These are phyloP conservation scores for Indicator indicator DNA, from an alignment of 2,113 vertebrate species.

Conservation along the genomic window DNA sequence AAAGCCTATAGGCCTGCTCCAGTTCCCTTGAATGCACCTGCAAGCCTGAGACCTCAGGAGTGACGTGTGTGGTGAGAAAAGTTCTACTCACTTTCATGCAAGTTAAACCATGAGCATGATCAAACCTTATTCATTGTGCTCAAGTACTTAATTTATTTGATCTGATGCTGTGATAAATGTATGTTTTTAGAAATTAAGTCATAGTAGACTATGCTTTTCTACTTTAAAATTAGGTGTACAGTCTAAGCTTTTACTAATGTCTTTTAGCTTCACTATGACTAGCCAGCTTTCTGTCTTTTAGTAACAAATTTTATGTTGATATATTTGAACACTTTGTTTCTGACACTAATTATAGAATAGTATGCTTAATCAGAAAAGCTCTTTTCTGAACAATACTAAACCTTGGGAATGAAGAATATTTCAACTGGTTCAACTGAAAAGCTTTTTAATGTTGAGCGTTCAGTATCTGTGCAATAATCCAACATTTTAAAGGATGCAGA, in stretches of 20 bases:
- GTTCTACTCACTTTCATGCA: neutral
- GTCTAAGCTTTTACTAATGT: neutral
- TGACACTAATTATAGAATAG: neutral
- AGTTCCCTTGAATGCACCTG: neutral
- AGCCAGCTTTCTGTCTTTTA: neutral
- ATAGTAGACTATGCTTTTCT: neutral
- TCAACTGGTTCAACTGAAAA: neutral
- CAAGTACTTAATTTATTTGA: neutral
- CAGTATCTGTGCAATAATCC: neutral
- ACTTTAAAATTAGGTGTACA: neutral
- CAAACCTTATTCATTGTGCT: neutral
- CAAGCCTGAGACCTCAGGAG: neutral
- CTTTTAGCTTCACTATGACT: neutral
- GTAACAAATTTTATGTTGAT: neutral
- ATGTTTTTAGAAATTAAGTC: neutral
- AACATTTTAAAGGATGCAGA: neutral
- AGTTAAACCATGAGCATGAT: neutral
- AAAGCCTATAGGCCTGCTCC: neutral
- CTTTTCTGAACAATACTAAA: neutral
- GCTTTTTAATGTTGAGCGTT: neutral
- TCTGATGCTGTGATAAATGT: neutral
- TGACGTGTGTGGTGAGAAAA: rapidly evolving
- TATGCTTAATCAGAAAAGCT: neutral
- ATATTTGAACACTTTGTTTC: neutral
- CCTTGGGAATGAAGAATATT: neutral